Evolutionary conservation across 2,888 invertebrate genomes (phyloP), one percentile per base, ranked within the genome.

Genomic region (Drosophila nigricruria): DNA sequence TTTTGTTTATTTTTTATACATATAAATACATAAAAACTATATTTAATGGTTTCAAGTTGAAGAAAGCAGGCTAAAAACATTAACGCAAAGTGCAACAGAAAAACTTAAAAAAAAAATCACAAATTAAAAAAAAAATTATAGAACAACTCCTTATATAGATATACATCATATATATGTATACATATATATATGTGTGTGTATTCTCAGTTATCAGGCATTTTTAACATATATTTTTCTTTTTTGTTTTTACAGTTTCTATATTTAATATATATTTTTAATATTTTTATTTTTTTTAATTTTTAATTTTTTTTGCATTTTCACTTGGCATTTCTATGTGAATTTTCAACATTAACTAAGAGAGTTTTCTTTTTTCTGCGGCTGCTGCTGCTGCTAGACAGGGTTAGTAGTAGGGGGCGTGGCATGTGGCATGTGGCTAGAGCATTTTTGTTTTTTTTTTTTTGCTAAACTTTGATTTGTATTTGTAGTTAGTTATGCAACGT

Each of bases 1-100:
- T 70, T 62, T 72, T 18, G 3, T 18, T 34, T 49, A 6, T 43
- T 50, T 32, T 88, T 88, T 88, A 77, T 82, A 88, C 88, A 88
- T 73, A 88, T 84, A 88, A 84, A 84, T 88, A 88, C 88, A 84
- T 80, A 73, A 80, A 32, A 86, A 88, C 77, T 88, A 84, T 72
- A 74, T 73, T 88, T 82, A 82, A 82, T 62, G 77, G 70, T 82
- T 49, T 49, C 57, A 54, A 75, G 62, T 69, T 76, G 69, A 67
- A 79, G 70, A 67, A 84, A 88, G 88, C 88, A 66, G 71, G 66
- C 88, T 75, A 82, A 79, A 82, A 79, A 80, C 66, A 69, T 58
- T 58, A 82, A 84, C 70, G 72, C 73, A 84, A 68, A 60, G 86
- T 73, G 88, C 88, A 82, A 84, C 80, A 59, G 36, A 50, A 53